Evolutionary conservation across 1,140 invertebrate genomes (phyloP), one percentile per base, ranked within the genome.

Genomic region (Hyles vespertilio): DNA sequence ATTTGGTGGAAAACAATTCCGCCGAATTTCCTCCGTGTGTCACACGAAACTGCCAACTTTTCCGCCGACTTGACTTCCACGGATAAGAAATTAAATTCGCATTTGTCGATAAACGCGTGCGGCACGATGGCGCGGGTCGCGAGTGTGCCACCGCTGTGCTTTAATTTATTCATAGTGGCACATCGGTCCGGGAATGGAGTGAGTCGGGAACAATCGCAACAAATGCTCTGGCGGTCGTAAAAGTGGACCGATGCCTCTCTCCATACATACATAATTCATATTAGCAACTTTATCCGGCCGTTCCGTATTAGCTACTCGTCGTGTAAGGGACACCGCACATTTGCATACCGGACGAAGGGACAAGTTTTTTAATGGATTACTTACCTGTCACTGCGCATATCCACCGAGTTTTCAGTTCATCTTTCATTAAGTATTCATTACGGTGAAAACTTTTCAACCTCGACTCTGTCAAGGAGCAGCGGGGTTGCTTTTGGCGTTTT

Each of bases 111-210:
- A 55, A 50, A 48, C 36, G 36, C 36, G 36, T 8, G 36, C 36
- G 2, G 8, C 8, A 2, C 36, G 4, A 40, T 8, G 5, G 22
- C 22, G 22, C 22, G 22, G 22, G 22, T 22, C 22, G 22, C 22
- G 22, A 22, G 36, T 40, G 8, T 40, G 1, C 1, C 5, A 8
- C 36, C 36, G 8, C 36, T 40, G 36, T 8, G 36, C 8, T 8
- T 65, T 74, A 77, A 81, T 78, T 77, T 81, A 83, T 81, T 83
- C 68, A 72, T 73, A 64, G 65, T 63, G 58, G 60, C 69, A 74
- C 74, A 82, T 79, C 70, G 72, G 66, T 66, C 71, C 48, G 58
- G 56, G 22, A 67, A 56, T 63, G 34, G 63, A 58, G 36, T 56
- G 33, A 55, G 43, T 53, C 57, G 40, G 63, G 68, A 67, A 64